Evolutionary conservation across 2,113 vertebrate genomes (phyloP).

Genomic region (Ageneiosus marmoratus): DNA sequence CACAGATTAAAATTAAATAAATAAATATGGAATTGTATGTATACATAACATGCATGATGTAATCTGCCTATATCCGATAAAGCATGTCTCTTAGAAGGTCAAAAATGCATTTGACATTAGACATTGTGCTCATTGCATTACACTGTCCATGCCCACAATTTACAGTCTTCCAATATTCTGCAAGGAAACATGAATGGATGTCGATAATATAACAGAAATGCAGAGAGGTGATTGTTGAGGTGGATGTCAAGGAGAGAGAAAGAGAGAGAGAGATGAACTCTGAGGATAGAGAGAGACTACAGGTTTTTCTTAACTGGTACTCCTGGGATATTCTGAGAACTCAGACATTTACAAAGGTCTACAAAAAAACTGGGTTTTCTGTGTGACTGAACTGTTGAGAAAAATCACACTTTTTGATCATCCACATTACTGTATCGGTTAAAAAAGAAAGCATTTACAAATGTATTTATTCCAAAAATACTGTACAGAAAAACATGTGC

Average conservation of each 20-base stretch:
- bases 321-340: background rate
- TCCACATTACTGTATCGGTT: too few species aligned
- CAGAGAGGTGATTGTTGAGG: slow-evolving; percentile 35
- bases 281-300: slow-evolving; percentile 9
- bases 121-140: slow-evolving; percentile 19
- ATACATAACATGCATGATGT: background rate
- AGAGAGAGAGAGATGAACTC: slow-evolving; percentile 1
- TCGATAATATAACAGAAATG: slow-evolving; percentile 51
- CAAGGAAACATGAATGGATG: slow-evolving; percentile 12
- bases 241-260: slow-evolving; percentile 11
- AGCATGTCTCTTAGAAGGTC: slow-evolving; percentile 1
- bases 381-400: background rate
- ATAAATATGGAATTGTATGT: background rate
- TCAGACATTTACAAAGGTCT: background rate
- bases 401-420: background rate
- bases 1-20: background rate
- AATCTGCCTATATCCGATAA: background rate
- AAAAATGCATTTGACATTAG: background rate
- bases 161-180: slow-evolving; percentile 33
- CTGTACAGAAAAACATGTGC: too few species aligned
- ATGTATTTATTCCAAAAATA: too few species aligned
- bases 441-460: too few species aligned
- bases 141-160: slow-evolving; percentile 12
- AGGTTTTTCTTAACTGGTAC: background rate
- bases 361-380: background rate